phyloP scores from a whole-genome alignment of 2,113 vertebrate species.

The Xyliphius kryptos region DNA sequence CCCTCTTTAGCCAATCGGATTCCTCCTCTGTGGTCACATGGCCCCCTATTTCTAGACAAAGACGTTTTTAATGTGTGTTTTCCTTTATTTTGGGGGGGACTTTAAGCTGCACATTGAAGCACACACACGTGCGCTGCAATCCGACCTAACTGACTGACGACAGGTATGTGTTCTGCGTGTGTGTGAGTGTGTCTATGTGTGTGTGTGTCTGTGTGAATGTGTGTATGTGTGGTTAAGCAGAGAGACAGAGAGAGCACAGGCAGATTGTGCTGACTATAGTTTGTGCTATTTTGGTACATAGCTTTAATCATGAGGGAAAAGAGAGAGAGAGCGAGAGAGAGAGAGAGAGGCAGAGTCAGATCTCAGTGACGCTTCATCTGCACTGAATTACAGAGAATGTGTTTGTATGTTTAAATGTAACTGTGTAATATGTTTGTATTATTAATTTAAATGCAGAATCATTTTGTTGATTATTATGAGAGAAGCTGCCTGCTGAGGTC shows the following conservation, averaged over 20 bases:
- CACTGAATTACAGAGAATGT: too few species aligned
- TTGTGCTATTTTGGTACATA: conserved; percentile 38
- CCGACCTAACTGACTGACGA: conserved; percentile 17
- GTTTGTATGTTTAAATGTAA: too few species aligned
- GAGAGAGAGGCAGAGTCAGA: neutral
- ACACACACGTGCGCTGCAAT: conserved; percentile 8
- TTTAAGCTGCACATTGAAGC: conserved; percentile 34
- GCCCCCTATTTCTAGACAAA: conserved; percentile 75
- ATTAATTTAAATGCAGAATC: too few species aligned
- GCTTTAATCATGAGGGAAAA: conserved; percentile 16
- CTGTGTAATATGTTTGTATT: too few species aligned
- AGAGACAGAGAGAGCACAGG: neutral
- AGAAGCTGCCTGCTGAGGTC: too few species aligned
- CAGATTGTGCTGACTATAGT: conserved; percentile 23
- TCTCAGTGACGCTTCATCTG: too few species aligned
- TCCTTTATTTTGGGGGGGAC: conserved; percentile 31
- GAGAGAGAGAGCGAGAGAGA: conserved; percentile 1
- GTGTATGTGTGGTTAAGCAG: neutral
- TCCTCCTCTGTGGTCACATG: conserved; percentile 62
- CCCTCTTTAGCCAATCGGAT: conserved; percentile 67
- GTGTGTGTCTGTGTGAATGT: conserved; percentile 13
- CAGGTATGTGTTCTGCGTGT: neutral
- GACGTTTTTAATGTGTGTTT: conserved; percentile 60
- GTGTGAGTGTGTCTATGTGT: conserved; percentile 11
- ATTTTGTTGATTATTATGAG: too few species aligned